Base-by-base conservation (phyloP, 2,113 vertebrate species). In the Strix uralensis region DNA sequence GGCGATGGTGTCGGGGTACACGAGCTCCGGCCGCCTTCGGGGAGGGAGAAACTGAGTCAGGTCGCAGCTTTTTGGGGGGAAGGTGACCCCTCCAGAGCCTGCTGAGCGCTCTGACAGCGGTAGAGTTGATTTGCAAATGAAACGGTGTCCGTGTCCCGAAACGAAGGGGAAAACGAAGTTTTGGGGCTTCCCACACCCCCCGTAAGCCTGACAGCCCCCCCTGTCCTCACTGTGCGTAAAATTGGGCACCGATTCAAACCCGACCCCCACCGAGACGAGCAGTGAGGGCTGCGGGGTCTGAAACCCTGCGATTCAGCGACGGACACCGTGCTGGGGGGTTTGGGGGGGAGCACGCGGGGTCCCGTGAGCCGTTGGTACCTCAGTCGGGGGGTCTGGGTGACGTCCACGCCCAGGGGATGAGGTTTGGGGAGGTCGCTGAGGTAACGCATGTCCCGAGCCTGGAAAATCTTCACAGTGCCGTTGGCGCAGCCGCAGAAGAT, bases 1-100 rank as follows among this genome's bases (percentile, higher is more conserved):
- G 1, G 99, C 99, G 84, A 98, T 27, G 0, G 98, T 96, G 90
- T 99, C 98, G 0, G 99, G 99, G 80, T 98, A 98, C n/a, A 90
- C 81, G 16, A 97, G 96, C 5, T 96, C 97, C 2, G 93, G 83
- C 23, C 72, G 86, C 92, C 97, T 94, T 95, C 92, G 10, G 94
- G 90, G 95, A 90, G 75, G 96, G 84, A 29, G 32, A 23, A 30
- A 23, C 0, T 2, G 22, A 7, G 22, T 46, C 5, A 1, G 34
- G 27, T 59, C 15, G 44, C 44, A 44, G 44, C 44, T 44, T 44
- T 71, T 22, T 27, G 30, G 18, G 32, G 23, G 10, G 40, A 30
- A 17, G 13, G 8, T 0, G 10, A 52, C 30, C 61, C 61, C 34
- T 47, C 15, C 58, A 23, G 57, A 62, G 46, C 44, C 74, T 15